Base-by-base conservation (phyloP, 2,888 invertebrate genomes). In the Hirtodrosophila duncani region DNA sequence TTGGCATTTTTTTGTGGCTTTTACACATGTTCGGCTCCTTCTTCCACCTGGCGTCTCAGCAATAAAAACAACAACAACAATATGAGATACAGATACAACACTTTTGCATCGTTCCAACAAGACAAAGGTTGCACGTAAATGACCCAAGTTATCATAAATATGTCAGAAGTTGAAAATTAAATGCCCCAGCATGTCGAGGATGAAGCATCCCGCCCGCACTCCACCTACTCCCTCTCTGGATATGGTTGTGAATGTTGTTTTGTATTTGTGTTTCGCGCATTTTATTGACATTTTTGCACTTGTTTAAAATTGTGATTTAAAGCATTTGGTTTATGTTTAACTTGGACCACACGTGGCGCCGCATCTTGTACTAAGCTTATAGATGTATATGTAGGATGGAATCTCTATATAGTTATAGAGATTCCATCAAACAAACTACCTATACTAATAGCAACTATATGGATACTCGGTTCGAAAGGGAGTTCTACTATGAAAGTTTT, bases 61-160 rank as follows among this genome's bases (percentile, higher is more conserved):
- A 52, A 20, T 33, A 38, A 33, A 10, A 41, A 20, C 10, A 44
- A 31, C 34, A 33, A 44, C 43, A 44, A 24, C 27, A 39, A 41
- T 46, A 48, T 41, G 64, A 50, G 33, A 42, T 59, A 65, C n/a
- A n/a, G n/a, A n/a, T n/a, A n/a, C n/a, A n/a, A n/a, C n/a, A n/a
- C n/a, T n/a, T n/a, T n/a, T n/a, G n/a, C n/a, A n/a, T n/a, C n/a
- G n/a, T n/a, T 67, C 59, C 46, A 29, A 57, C 63, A 63, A 82
- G 78, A 81, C 82, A 83, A 85, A 84, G 83, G 85, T 83, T 82
- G 85, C 84, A 75, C 83, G 78, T 81, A 84, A 85, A 84, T 85
- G 85, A 84, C 86, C 85, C 85, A 79, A 80, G 83, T 82, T 81
- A 84, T 85, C 85, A 85, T 85, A 85, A 85, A 85, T 83, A 85